These are phyloP conservation scores for Eulemur rufifrons DNA, from an alignment of 2,113 vertebrate genomes.

Conservation along the genomic window DNA sequence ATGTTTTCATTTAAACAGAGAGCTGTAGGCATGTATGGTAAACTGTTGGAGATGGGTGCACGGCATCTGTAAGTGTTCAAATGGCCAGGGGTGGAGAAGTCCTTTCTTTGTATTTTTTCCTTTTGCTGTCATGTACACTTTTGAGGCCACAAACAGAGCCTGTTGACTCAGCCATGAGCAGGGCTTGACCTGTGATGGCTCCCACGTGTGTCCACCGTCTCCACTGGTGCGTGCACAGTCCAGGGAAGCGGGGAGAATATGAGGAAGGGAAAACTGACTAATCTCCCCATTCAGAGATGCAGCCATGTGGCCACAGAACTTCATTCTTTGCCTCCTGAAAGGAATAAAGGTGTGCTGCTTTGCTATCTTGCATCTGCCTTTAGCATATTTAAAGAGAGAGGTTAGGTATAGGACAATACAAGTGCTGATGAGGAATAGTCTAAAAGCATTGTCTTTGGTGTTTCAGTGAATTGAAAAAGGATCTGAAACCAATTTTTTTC, in stretches of 20 bases:
- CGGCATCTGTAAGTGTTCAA: background rate
- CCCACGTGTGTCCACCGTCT: background rate
- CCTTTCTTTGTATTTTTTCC: background rate
- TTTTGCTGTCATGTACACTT: background rate
- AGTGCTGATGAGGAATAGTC: background rate
- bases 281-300: background rate
- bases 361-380: background rate
- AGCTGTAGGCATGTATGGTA: background rate
- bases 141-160: background rate
- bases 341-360: background rate
- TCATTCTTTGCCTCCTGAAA: background rate
- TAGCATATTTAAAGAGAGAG: background rate
- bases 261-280: background rate
- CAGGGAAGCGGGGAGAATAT: background rate
- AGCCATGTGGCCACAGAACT: background rate
- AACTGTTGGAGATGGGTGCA: background rate
- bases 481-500: background rate
- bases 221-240: background rate
- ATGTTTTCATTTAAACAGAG: slow-evolving; percentile 16
- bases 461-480: slow-evolving; percentile 36
- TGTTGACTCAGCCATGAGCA: background rate
- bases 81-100: background rate
- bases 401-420: slow-evolving; percentile 4
- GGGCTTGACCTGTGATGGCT: background rate
- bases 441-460: background rate